phyloP scores from a whole-genome alignment of 2,113 vertebrate species.

The Phaethornis superciliosus region DNA sequence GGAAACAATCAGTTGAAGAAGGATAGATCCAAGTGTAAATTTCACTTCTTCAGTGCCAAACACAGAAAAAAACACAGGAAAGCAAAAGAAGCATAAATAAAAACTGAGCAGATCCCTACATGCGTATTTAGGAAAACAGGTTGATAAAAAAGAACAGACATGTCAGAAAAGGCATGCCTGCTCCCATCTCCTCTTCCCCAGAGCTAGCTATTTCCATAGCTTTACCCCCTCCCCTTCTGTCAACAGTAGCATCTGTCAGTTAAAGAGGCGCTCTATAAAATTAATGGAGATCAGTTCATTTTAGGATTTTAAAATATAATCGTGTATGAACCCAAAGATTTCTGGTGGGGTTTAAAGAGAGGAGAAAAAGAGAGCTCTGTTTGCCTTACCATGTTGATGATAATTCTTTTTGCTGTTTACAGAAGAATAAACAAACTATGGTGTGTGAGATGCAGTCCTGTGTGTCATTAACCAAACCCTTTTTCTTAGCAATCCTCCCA shows the following conservation, averaged over 20 bases:
- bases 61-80: neutral
- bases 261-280: neutral
- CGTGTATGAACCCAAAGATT: neutral
- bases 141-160: constrained; percentile 12
- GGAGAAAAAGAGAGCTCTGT: neutral
- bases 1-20: neutral
- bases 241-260: constrained; percentile 10
- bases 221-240: constrained; percentile 47
- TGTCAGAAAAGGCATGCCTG: constrained; percentile 55
- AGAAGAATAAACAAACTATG: constrained; percentile 54
- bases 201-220: constrained; percentile 57
- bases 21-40: neutral
- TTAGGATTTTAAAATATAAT: neutral
- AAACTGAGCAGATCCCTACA: constrained; percentile 7
- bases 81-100: neutral
- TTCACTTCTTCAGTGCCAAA: neutral
- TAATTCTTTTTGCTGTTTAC: constrained; percentile 69
- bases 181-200: constrained; percentile 61
- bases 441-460: constrained; percentile 39
- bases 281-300: neutral
- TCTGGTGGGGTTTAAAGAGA: neutral
- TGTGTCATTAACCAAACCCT: constrained; percentile 54
- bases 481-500: constrained; percentile 66
- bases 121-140: constrained; percentile 2
- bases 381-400: constrained; percentile 78